phyloP scores from a whole-genome alignment of 2,113 vertebrate genomes.

The Apaloderma vittatum region DNA sequence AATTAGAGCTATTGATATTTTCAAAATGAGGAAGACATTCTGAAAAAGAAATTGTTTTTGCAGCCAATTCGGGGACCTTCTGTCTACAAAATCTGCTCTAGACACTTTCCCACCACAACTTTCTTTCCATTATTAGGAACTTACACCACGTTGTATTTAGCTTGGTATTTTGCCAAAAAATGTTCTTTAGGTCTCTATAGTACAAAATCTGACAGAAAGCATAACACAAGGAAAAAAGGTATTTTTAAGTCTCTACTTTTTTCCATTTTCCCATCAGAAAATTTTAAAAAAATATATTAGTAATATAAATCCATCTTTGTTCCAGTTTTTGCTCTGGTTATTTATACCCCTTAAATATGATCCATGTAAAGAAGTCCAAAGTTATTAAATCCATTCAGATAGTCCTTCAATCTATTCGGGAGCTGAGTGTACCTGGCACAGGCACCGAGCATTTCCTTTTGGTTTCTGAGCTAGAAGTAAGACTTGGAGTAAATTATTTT shows the following conservation, averaged over 20 bases:
- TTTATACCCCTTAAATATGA: conserved; percentile 70
- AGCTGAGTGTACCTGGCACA: conserved; percentile 64
- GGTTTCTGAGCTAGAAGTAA: conserved; percentile 36
- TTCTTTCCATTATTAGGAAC: conserved; percentile 77
- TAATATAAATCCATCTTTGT: conserved; percentile 43
- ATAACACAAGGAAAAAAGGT: conserved; percentile 65
- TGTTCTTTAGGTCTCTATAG: conserved; percentile 68
- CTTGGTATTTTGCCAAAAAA: conserved; percentile 73
- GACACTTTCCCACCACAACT: conserved; percentile 76
- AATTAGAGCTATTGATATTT: conserved; percentile 74
- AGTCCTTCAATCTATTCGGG: conserved; percentile 52
- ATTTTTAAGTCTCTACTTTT: conserved; percentile 68
- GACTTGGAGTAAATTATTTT: conserved; percentile 48
- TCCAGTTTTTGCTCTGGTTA: conserved; percentile 63
- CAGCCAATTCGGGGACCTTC: conserved; percentile 63
- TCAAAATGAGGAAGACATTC: conserved; percentile 66
- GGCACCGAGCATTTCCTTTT: conserved; percentile 39
- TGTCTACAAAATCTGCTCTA: conserved; percentile 71
- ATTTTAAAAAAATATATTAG: background rate
- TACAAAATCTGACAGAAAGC: conserved; percentile 75
- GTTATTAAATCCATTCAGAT: conserved; percentile 58
- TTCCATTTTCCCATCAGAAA: conserved; percentile 75
- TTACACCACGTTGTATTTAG: conserved; percentile 74
- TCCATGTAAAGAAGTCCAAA: conserved; percentile 50
- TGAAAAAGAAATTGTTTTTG: conserved; percentile 76